These are phyloP conservation scores for Trachelus troglodyta DNA, from an alignment of 2,888 invertebrate species.

Conservation along the genomic window DNA sequence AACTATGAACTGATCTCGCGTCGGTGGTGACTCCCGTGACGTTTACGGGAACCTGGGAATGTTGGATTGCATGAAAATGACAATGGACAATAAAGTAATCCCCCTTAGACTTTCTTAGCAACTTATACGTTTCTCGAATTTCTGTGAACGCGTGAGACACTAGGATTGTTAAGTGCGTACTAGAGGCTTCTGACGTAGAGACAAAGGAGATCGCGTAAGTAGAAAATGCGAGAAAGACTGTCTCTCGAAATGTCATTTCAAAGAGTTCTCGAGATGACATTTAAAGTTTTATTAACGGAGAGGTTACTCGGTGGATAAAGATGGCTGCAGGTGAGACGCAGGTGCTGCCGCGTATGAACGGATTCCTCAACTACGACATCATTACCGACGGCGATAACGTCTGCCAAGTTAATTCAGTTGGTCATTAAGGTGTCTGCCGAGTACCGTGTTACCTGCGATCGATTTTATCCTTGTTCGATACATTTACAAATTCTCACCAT, in stretches of 20 bases:
- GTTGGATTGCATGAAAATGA: not conserved
- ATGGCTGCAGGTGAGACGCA: not conserved
- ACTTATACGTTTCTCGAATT: not conserved
- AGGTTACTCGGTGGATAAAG: constrained; percentile 3
- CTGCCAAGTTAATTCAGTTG: not conserved
- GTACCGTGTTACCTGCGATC: not conserved
- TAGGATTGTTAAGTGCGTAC: not conserved
- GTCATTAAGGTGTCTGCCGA: not conserved
- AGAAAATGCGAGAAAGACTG: constrained; percentile 1
- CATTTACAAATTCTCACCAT: not conserved
- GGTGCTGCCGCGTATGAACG: constrained; percentile 25
- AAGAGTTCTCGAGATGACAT: not conserved
- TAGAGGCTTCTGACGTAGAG: not conserved
- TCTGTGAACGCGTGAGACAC: not conserved
- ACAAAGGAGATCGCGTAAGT: not conserved
- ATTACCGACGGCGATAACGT: not conserved
- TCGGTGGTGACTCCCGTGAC: not conserved
- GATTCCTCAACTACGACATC: not conserved
- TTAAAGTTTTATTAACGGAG: constrained; percentile 1
- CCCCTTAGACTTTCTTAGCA: not conserved
- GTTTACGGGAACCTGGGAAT: not conserved
- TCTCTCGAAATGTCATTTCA: not conserved
- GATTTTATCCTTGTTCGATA: not conserved
- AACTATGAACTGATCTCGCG: not conserved
- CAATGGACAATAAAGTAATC: not conserved